Evolutionary conservation across 2,888 invertebrate species (phyloP).

Genomic region (Timema cristinae): DNA sequence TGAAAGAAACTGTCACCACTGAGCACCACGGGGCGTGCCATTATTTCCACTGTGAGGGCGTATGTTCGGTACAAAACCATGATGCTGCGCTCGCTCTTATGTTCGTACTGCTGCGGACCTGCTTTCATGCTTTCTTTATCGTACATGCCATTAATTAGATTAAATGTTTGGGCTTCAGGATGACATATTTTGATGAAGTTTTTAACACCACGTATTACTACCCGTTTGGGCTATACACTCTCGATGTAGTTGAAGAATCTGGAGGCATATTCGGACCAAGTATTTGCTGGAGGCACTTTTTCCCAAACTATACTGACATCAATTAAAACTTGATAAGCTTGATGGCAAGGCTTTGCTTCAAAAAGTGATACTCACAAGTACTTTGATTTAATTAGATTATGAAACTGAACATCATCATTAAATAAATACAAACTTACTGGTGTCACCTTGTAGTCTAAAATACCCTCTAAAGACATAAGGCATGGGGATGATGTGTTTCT

Average conservation of each 20-base stretch:
- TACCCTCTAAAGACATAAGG: neutral
- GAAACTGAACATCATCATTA: neutral
- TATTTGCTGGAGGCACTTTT: neutral
- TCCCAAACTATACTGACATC: conserved; percentile 4
- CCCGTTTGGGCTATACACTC: no score
- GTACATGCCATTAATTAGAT: neutral
- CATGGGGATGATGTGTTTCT: neutral
- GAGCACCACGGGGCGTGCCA: no score
- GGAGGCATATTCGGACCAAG: neutral
- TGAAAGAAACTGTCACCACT: no score
- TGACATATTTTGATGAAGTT: neutral
- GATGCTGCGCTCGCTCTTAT: no score
- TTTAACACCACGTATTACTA: no score
- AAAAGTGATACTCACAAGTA: neutral
- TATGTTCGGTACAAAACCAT: no score
- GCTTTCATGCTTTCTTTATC: neutral
- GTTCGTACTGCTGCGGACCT: neutral
- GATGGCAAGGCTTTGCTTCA: neutral
- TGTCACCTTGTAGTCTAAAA: neutral
- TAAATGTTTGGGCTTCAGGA: neutral
- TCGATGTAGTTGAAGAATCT: neutral
- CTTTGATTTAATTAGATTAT: neutral
- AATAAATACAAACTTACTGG: neutral
- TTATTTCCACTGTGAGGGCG: no score
- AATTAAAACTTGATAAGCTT: neutral